phyloP scores from a whole-genome alignment of 2,113 vertebrate genomes.

The Mirza zaza region DNA sequence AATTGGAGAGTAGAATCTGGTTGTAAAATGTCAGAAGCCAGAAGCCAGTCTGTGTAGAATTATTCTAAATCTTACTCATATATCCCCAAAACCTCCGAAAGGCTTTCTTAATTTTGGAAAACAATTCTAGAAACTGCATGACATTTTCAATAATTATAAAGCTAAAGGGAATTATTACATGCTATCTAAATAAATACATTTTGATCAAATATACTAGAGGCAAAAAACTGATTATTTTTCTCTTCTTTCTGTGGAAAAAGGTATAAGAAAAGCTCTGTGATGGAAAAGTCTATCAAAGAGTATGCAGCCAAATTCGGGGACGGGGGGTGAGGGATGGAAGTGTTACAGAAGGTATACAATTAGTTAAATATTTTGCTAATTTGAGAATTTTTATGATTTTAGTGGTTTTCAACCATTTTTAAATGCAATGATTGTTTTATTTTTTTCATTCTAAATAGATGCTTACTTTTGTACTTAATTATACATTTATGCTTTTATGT shows the following conservation, averaged over 20 bases:
- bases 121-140: background rate
- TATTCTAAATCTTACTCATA: background rate
- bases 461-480: background rate
- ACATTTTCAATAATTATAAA: background rate
- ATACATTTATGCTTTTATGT: background rate
- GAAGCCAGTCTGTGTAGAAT: background rate
- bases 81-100: background rate
- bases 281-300: background rate
- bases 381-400: background rate
- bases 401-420: background rate
- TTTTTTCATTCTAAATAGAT: conserved; percentile 1
- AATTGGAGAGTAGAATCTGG: background rate
- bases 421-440: background rate
- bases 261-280: background rate
- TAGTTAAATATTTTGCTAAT: background rate
- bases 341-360: background rate
- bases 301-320: background rate
- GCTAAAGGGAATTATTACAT: background rate
- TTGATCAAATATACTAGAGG: background rate
- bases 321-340: accelerated
- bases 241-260: background rate
- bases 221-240: background rate
- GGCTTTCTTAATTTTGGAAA: background rate
- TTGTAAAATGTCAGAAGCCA: background rate
- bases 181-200: background rate